Evolutionary conservation across 2,797 vertebrate species (phyloP).

Genomic region (Buceros bicornis): DNA sequence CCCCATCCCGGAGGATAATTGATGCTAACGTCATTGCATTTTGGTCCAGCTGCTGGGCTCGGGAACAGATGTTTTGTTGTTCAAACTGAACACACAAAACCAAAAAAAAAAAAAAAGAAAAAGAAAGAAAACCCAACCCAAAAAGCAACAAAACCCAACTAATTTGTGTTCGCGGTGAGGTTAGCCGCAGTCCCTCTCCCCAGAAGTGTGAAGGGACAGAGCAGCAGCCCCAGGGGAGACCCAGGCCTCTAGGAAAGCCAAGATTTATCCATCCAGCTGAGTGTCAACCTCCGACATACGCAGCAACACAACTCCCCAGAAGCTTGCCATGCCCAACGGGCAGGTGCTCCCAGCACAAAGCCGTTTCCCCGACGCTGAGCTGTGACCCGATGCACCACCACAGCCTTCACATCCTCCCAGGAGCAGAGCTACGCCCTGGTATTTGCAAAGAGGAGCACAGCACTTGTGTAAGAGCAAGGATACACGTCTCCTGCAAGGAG

Average conservation of each 20-base stretch:
- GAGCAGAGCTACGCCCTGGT: neutral
- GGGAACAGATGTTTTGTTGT: constrained; percentile 84
- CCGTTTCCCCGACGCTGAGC: neutral
- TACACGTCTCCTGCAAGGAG: neutral
- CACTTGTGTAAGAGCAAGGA: neutral
- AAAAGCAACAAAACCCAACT: neutral
- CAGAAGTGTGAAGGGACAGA: neutral
- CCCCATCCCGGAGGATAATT: constrained; percentile 65
- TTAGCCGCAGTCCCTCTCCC: neutral
- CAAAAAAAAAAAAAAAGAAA: neutral
- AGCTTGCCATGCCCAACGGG: neutral
- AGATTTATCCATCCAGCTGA: neutral
- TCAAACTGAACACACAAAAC: constrained; percentile 55
- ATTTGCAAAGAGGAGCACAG: neutral
- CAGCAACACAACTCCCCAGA: neutral
- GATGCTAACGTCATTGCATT: constrained; percentile 75
- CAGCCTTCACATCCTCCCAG: neutral
- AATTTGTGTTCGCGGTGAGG: constrained; percentile 11
- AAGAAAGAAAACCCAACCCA: neutral
- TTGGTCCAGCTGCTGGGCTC: constrained; percentile 77
- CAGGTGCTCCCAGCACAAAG: neutral
- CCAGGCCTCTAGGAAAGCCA: neutral
- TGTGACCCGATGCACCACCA: neutral
- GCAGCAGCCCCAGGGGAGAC: neutral
- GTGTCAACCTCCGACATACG: neutral